Evolutionary conservation across 2,113 vertebrate genomes (phyloP).

Genomic region (Notothenia rossii): DNA sequence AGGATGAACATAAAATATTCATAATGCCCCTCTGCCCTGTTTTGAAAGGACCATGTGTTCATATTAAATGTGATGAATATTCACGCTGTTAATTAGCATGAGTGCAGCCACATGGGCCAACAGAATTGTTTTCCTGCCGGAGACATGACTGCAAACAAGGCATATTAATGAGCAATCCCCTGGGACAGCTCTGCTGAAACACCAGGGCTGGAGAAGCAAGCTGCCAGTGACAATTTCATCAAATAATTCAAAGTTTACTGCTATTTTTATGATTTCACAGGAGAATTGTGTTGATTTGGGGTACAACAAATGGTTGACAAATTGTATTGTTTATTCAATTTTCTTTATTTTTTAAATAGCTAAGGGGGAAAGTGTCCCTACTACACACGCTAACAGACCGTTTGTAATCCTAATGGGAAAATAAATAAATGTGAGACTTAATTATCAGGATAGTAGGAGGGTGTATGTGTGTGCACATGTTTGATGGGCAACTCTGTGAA

Average conservation of each 20-base stretch:
- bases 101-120: constrained; percentile 71
- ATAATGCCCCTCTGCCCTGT: constrained; percentile 47
- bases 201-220: constrained; percentile 17
- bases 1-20: constrained; percentile 65
- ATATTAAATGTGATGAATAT: constrained; percentile 78
- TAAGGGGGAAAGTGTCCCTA: constrained; percentile 3
- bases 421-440: constrained; percentile 59
- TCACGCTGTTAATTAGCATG: constrained; percentile 72
- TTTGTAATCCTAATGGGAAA: constrained; percentile 57
- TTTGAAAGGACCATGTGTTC: constrained; percentile 74
- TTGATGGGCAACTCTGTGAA: not conserved
- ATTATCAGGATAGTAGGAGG: constrained; percentile 45
- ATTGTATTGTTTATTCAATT: not conserved
- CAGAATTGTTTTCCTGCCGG: constrained; percentile 67
- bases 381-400: constrained; percentile 13
- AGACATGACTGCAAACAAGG: constrained; percentile 69
- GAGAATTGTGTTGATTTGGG: not conserved
- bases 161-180: constrained; percentile 66
- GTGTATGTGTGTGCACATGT: constrained; percentile 46
- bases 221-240: constrained; percentile 22
- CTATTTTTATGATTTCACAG: not conserved
- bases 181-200: constrained; percentile 35
- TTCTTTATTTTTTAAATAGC: constrained; percentile 16
- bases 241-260: not conserved
- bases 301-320: not conserved